phyloP scores from a whole-genome alignment of 2,113 vertebrate genomes.

The Prionailurus viverrinus region DNA sequence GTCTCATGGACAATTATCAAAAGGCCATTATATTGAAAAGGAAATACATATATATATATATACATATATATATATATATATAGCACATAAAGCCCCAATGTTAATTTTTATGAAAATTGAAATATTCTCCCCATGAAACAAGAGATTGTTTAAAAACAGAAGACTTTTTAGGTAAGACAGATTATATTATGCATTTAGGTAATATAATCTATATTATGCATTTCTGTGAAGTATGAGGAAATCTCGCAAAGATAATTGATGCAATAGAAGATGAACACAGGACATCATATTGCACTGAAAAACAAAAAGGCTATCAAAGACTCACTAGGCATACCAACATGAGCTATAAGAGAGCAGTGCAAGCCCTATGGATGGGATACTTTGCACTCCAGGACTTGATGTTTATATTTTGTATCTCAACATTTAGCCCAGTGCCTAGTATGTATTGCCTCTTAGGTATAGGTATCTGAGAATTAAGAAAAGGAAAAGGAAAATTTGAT shows the following conservation, averaged over 20 bases:
- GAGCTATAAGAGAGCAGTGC: not conserved
- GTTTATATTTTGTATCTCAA: not conserved
- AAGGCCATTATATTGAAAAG: not conserved
- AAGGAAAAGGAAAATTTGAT: not conserved
- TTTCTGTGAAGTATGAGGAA: slow-evolving; percentile 9
- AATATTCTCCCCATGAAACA: not conserved
- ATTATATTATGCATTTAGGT: slow-evolving; percentile 1
- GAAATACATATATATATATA: too few relatives aligned
- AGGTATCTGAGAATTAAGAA: slow-evolving; percentile 14
- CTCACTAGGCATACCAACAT: not conserved
- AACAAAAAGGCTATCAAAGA: not conserved
- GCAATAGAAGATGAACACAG: not conserved
- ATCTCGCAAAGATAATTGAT: slow-evolving; percentile 2
- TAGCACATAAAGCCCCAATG: not conserved
- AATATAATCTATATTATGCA: not conserved
- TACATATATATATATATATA: too few relatives aligned
- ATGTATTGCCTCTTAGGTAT: not conserved
- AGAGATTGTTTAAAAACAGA: not conserved
- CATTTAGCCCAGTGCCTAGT: not conserved
- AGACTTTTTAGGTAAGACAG: not conserved
- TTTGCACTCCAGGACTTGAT: not conserved
- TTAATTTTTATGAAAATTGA: slow-evolving; percentile 5
- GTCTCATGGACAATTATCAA: not conserved
- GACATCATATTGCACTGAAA: not conserved
- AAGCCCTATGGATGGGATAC: not conserved